Percentiles rank a stretch among this genome's conserved stretches.
Evolutionary conservation across 2,113 vertebrate genomes (phyloP).

Genomic region (Takifugu flavidus): DNA sequence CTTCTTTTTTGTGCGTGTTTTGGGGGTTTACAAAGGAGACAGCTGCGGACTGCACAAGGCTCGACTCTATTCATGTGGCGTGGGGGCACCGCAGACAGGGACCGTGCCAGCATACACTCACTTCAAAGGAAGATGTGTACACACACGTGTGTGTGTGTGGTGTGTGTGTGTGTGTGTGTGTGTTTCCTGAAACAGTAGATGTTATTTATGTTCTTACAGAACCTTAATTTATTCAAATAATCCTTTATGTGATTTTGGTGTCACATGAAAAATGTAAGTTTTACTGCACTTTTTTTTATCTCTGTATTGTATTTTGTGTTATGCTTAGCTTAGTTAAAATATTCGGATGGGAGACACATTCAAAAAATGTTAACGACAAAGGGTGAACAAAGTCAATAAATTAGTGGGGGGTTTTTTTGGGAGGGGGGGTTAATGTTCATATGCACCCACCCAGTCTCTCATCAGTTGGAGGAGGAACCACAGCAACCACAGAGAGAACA

Average conservation of each 20-base stretch:
- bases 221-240: not conserved
- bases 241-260: not conserved
- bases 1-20: slow-evolving; percentile 71
- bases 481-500: no score
- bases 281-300: no score
- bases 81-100: slow-evolving; percentile 53
- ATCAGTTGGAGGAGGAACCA: no score
- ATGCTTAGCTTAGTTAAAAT: no score
- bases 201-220: slow-evolving; percentile 10
- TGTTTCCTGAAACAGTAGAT: not conserved
- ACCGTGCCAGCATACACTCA: slow-evolving; percentile 56
- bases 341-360: no score
- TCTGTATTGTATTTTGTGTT: no score
- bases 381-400: no score
- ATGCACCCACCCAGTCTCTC: no score
- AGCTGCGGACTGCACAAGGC: slow-evolving; percentile 74
- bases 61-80: slow-evolving; percentile 67
- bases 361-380: no score
- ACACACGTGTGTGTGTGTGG: slow-evolving; percentile 9
- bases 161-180: slow-evolving; percentile 11
- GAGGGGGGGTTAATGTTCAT: no score
- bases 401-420: no score
- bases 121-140: slow-evolving; percentile 58
- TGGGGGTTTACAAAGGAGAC: slow-evolving; percentile 75
- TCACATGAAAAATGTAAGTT: no score